Evolutionary conservation across 2,113 vertebrate genomes (phyloP).

Genomic region (Pomatostomus ruficeps): DNA sequence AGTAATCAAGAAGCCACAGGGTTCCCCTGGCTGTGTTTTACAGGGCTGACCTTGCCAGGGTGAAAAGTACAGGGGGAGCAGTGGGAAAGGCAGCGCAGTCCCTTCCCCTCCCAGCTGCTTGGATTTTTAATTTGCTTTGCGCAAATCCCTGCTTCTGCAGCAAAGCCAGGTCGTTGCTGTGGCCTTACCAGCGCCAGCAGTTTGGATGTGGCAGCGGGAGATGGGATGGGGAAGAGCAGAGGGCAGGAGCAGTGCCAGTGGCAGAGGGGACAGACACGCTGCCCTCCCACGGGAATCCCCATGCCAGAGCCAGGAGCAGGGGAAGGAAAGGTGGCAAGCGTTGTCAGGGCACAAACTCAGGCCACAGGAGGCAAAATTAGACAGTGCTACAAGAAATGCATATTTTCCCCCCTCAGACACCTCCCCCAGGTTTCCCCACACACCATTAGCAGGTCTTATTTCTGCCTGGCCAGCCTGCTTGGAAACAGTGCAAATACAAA

Average conservation of each 20-base stretch:
- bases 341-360: not conserved
- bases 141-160: not conserved
- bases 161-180: fast-evolving
- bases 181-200: fast-evolving
- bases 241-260: not conserved
- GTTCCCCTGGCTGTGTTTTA: not conserved
- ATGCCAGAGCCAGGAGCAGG: fast-evolving
- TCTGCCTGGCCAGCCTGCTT: not conserved
- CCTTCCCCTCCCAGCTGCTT: not conserved
- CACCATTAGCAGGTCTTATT: not conserved
- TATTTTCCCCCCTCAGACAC: fast-evolving
- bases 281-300: not conserved
- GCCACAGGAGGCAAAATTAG: not conserved
- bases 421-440: not conserved
- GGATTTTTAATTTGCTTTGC: not conserved
- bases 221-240: not conserved
- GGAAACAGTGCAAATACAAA: not conserved
- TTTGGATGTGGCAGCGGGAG: fast-evolving
- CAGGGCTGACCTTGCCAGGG: fast-evolving
- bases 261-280: fast-evolving
- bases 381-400: not conserved
- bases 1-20: not conserved
- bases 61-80: not conserved
- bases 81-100: fast-evolving
- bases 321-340: not conserved